Percentiles rank a stretch among this genome's conserved stretches.
phyloP scores from a whole-genome alignment of 1,140 invertebrate genomes.

The Apis dorsata region DNA sequence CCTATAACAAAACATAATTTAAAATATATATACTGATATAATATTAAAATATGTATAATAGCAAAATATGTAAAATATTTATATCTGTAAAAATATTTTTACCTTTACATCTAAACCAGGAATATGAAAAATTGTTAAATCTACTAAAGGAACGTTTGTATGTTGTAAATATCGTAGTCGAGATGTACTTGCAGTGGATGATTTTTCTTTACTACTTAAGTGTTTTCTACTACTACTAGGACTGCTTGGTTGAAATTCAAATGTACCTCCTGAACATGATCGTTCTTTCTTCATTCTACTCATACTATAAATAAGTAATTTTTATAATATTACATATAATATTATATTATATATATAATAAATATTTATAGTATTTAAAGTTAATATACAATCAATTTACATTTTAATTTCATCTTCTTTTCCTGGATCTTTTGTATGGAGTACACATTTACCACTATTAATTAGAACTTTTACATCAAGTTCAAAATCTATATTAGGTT shows the following conservation, averaged over 20 bases:
- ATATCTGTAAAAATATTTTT: constrained; percentile 19
- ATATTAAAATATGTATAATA: neutral
- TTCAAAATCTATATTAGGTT: constrained; percentile 98
- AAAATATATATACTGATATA: constrained; percentile 10
- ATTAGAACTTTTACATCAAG: constrained; percentile 98
- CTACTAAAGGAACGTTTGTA: constrained; percentile 82
- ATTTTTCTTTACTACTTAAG: constrained; percentile 77
- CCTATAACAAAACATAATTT: constrained; percentile 76
- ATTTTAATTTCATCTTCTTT: constrained; percentile 86
- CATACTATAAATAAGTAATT: constrained; percentile 68
- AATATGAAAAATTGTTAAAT: constrained; percentile 96
- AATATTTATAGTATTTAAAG: neutral
- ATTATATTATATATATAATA: neutral
- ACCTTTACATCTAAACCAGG: constrained; percentile 97
- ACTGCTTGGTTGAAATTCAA: constrained; percentile 82
- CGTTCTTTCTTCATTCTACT: constrained; percentile 85
- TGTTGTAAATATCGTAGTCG: constrained; percentile 79
- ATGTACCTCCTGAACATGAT: constrained; percentile 86
- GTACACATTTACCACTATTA: constrained; percentile 97
- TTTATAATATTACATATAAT: neutral
- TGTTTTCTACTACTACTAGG: constrained; percentile 80
- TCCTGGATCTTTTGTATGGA: constrained; percentile 93
- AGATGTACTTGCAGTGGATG: constrained; percentile 77
- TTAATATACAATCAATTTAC: constrained; percentile 73
- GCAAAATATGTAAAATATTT: neutral